These are phyloP conservation scores for Arvicanthis niloticus DNA, from an alignment of 2,113 vertebrate species.

Conservation along the genomic window DNA sequence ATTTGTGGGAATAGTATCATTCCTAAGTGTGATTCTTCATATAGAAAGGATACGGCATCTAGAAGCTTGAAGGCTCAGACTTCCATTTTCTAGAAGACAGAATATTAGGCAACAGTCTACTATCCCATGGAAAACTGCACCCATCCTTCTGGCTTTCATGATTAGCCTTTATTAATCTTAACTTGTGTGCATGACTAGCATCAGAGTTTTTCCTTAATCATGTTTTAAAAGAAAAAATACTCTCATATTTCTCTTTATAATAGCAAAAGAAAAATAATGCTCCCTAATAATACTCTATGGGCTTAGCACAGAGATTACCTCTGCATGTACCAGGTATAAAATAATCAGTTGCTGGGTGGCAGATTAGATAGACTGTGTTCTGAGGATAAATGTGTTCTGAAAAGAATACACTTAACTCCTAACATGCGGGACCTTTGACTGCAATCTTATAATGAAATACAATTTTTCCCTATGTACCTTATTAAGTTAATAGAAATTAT, in stretches of 20 bases:
- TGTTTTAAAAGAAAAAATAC: neutral
- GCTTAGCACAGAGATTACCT: neutral
- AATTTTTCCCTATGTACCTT: neutral
- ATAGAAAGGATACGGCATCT: neutral
- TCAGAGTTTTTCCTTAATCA: neutral
- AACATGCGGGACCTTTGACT: neutral
- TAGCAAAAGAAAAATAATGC: neutral
- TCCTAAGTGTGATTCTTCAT: neutral
- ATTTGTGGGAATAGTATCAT: neutral
- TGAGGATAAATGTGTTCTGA: neutral
- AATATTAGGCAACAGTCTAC: neutral
- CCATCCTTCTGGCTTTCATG: neutral
- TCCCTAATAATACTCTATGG: neutral
- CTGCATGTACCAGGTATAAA: neutral
- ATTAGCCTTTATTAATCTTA: neutral
- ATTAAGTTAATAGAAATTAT: neutral
- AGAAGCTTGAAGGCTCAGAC: neutral
- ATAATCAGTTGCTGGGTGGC: neutral
- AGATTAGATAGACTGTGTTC: neutral
- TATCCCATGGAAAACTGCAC: neutral
- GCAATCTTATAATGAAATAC: neutral
- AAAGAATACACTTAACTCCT: neutral
- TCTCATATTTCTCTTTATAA: constrained; percentile 8
- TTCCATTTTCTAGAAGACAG: neutral
- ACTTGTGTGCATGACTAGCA: neutral